These are phyloP conservation scores for Halcyon leucocephala DNA, from an alignment of 2,797 vertebrate genomes.

Conservation along the genomic window DNA sequence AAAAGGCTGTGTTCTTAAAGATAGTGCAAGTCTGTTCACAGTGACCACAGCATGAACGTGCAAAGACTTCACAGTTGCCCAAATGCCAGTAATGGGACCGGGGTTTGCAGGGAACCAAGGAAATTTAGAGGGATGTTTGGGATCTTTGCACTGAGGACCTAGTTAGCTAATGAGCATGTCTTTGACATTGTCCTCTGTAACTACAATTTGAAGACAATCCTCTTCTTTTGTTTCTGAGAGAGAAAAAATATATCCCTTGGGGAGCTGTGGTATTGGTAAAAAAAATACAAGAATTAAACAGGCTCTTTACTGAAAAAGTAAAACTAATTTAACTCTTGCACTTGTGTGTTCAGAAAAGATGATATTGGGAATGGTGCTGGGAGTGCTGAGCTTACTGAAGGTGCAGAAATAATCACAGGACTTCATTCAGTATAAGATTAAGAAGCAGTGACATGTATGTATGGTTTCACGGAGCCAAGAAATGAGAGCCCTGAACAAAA, in stretches of 20 bases:
- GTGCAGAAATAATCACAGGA: not conserved
- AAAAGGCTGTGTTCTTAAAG: not conserved
- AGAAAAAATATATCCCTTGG: not conserved
- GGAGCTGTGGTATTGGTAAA: not conserved
- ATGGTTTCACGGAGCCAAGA: not conserved
- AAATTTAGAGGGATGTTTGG: not conserved
- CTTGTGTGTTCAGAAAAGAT: not conserved
- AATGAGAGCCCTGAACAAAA: not conserved
- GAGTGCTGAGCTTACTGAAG: not conserved
- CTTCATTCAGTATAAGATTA: not conserved
- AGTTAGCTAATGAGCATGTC: conserved; percentile 10
- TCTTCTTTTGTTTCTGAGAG: conserved; percentile 22
- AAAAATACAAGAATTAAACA: not conserved
- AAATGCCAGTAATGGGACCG: not conserved
- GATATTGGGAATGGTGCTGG: not conserved
- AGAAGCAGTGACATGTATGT: not conserved
- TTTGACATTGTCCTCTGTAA: conserved; percentile 17
- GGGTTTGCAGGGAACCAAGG: not conserved
- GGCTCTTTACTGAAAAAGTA: conserved; percentile 19
- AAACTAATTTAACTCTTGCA: not conserved
- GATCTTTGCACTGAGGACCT: not conserved
- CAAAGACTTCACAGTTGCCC: not conserved
- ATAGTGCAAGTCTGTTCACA: not conserved
- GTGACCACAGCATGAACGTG: not conserved
- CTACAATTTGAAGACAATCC: conserved; percentile 34